Conservation (phyloP, 2,888 invertebrate species). For the Diabrotica balteata region DNA sequence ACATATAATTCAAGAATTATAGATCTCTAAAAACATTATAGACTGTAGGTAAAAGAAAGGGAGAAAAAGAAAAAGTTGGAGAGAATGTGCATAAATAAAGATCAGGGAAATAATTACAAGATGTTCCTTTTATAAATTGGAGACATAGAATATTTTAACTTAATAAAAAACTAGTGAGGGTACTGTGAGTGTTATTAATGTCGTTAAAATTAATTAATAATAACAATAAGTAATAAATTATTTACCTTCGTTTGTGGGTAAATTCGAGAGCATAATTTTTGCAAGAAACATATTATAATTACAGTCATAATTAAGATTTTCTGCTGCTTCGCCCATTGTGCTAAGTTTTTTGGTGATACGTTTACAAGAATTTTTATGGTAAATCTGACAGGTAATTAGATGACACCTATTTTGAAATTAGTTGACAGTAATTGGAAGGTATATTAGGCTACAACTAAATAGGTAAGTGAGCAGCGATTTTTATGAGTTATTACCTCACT, state of each 20-base stretch:
- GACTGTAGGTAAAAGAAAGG: too few species aligned
- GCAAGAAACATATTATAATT: constrained; percentile 64
- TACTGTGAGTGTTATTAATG: constrained; percentile 1
- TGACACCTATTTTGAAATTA: constrained; percentile 13
- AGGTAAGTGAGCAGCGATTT: background rate
- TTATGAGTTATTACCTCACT: background rate
- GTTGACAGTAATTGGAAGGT: background rate
- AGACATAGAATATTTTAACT: too few species aligned
- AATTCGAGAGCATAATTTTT: constrained; percentile 60
- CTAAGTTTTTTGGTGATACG: constrained; percentile 17
- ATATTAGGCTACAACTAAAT: background rate
- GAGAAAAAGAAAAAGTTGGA: too few species aligned
- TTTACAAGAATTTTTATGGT: constrained; percentile 33
- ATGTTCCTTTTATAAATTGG: too few species aligned
- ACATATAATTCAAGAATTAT: too few species aligned
- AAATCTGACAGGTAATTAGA: constrained; percentile 22
- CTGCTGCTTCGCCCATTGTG: constrained; percentile 56
- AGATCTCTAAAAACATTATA: too few species aligned
- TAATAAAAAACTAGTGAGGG: too few species aligned
- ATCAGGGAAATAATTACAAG: too few species aligned
- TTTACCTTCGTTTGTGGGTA: constrained; percentile 51
- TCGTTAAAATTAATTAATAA: background rate
- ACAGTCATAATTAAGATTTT: constrained; percentile 64
- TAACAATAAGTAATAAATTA: constrained; percentile 3
- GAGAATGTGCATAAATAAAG: too few species aligned